A percentile compares a stretch with the other conserved stretches of the same genome.
phyloP scores from a whole-genome alignment of 2,888 invertebrate genomes.

The Dermolepida albohirtum region DNA sequence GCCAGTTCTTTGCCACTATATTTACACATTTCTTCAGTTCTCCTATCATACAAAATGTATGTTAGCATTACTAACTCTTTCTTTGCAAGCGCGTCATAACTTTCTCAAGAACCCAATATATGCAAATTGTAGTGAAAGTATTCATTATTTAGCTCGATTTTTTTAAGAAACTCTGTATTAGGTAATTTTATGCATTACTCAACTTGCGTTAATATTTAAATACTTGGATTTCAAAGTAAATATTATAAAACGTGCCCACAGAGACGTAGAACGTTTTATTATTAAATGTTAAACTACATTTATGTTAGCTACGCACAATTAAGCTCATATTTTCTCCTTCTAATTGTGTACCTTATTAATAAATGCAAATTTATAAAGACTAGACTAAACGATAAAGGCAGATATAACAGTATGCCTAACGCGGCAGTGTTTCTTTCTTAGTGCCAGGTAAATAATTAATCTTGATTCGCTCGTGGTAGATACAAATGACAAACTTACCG shows the following conservation, averaged over 20 bases:
- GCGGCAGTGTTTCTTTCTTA: neutral
- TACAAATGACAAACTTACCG: conserved; percentile 23
- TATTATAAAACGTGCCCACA: neutral
- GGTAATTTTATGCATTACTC: conserved; percentile 4
- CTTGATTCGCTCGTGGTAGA: conserved; percentile 10
- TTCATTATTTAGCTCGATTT: neutral
- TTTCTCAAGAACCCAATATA: too few relatives aligned
- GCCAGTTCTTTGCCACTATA: too few relatives aligned
- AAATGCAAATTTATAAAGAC: conserved; percentile 12
- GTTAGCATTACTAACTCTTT: too few relatives aligned
- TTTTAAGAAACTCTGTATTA: neutral
- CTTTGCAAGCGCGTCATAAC: too few relatives aligned
- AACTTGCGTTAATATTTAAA: conserved; percentile 14
- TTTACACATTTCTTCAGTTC: too few relatives aligned
- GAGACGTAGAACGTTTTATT: neutral
- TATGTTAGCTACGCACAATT: conserved; percentile 1
- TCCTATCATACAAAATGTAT: too few relatives aligned
- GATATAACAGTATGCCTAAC: too few relatives aligned
- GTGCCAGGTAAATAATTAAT: conserved; percentile 27
- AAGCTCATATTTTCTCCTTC: conserved; percentile 11
- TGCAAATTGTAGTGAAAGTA: neutral
- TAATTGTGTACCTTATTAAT: conserved; percentile 13
- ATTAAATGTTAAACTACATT: neutral
- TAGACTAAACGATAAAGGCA: neutral
- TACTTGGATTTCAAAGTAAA: conserved; percentile 15